These are phyloP conservation scores for Bagarius yarrelli DNA, from an alignment of 2,113 vertebrate genomes.

Conservation along the genomic window DNA sequence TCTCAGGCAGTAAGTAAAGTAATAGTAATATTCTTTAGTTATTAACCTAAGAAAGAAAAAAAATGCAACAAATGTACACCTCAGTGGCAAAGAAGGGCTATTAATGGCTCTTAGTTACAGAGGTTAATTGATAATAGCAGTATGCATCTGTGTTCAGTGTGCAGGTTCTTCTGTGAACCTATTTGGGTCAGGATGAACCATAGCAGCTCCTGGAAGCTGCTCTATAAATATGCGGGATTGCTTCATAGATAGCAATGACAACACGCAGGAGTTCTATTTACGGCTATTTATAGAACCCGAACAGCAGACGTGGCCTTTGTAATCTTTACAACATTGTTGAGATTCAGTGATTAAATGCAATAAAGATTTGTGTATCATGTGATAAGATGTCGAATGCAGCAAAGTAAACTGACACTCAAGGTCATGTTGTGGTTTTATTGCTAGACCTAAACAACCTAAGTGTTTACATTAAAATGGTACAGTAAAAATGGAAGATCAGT, in stretches of 20 bases:
- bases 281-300: constrained; percentile 44
- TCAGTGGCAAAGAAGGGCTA: constrained; percentile 25
- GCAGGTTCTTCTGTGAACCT: constrained; percentile 21
- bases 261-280: constrained; percentile 28
- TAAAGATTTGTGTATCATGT: constrained; percentile 43
- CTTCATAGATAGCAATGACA: constrained; percentile 32
- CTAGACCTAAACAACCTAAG: constrained; percentile 19
- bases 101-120: constrained; percentile 35
- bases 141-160: not conserved
- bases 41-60: constrained; percentile 37
- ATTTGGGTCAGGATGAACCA: constrained; percentile 42
- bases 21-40: constrained; percentile 8
- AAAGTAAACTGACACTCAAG: constrained; percentile 41
- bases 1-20: constrained; percentile 40
- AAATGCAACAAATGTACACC: constrained; percentile 27
- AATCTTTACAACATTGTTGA: constrained; percentile 46
- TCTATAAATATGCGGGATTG: constrained; percentile 37
- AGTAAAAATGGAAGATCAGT: not conserved
- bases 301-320: constrained; percentile 27
- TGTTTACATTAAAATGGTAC: too few relatives aligned
- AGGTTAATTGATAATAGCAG: constrained; percentile 1
- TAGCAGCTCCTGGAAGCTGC: constrained; percentile 44
- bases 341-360: constrained; percentile 38
- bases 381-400: constrained; percentile 40
- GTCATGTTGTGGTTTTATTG: constrained; percentile 42